phyloP scores from a whole-genome alignment of 2,797 vertebrate genomes.

The Falco concolor region DNA sequence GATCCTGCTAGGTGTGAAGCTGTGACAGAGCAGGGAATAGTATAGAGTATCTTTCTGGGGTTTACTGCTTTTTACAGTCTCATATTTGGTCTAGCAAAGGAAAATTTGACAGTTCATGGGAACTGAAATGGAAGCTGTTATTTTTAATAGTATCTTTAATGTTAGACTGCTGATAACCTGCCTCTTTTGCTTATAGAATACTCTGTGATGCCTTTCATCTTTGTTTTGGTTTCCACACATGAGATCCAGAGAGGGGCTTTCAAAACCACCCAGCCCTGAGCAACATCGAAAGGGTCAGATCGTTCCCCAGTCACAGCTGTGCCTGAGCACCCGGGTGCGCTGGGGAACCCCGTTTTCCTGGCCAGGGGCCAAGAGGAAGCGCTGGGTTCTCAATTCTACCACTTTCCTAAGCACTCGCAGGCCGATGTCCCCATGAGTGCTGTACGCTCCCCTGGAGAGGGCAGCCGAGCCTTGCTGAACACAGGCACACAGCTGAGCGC shows the following conservation, averaged over 20 bases:
- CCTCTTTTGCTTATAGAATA: background rate
- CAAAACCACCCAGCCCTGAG: background rate
- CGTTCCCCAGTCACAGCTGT: background rate
- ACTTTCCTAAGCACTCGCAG: rapidly evolving
- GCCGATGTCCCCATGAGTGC: background rate
- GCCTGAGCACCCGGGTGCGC: rapidly evolving
- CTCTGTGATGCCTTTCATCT: rapidly evolving
- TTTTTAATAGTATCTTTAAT: too few relatives aligned
- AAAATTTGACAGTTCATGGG: background rate
- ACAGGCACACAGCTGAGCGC: rapidly evolving
- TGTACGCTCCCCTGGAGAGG: constrained; percentile 8
- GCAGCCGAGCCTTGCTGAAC: background rate
- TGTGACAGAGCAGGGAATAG: background rate
- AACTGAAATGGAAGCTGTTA: background rate
- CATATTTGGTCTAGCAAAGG: background rate
- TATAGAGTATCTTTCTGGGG: background rate
- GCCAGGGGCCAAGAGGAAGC: background rate
- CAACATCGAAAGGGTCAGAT: background rate
- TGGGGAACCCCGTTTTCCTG: background rate
- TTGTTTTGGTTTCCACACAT: background rate
- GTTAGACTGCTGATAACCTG: background rate
- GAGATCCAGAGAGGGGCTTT: background rate
- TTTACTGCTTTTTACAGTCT: background rate
- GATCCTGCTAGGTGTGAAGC: background rate
- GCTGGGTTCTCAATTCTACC: background rate